Evolutionary conservation across 2,797 vertebrate species (phyloP), one percentile per base, ranked within the genome.

Genomic region (Xiphophorus birchmanni): DNA sequence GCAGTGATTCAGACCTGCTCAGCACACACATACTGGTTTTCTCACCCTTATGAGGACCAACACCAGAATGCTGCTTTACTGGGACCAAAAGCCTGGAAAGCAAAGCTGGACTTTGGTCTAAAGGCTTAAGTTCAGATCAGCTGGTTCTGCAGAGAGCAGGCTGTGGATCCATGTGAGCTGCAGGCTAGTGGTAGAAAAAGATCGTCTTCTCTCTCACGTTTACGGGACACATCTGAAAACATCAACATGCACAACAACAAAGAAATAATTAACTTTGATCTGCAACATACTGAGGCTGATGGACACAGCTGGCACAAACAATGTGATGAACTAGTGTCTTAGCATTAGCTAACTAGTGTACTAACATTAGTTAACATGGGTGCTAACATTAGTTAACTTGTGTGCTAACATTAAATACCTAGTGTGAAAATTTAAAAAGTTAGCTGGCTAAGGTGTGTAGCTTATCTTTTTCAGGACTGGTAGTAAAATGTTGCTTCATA

Each of bases 1-100:
- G 75, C 73, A 81, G 74, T 75, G 83, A 84, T 84, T 58, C 79
- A 71, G 65, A 83, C 78, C 80, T 75, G 63, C 74, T 73, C 54
- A 50, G 47, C 73, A 80, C 80, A 77, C 78, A 48, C 29, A 69
- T 45, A 44, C 54, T 71, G 65, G 73, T 37, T 45, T 35, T 48
- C 21, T 0, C 4, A 0, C 7, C 44, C 0, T 44, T 71, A 52
- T 71, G 26, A 42, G 81, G 76, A 75, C 72, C 26, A 17, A 23
- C 6, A 17, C 42, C 29, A 1, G 13, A 47, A 35, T 40, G 18
- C 7, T 48, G 32, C 5, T 8, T 10, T 74, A 7, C 17, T n/a
- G 12, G 58, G 45, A 42, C 54, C 15, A 0, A 2, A n/a, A 37
- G n/a, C 42, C 32, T 29, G 4, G 74, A 73, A 45, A 45, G 29